phyloP scores from a whole-genome alignment of 2,797 vertebrate genomes.

The Remorina albescens region DNA sequence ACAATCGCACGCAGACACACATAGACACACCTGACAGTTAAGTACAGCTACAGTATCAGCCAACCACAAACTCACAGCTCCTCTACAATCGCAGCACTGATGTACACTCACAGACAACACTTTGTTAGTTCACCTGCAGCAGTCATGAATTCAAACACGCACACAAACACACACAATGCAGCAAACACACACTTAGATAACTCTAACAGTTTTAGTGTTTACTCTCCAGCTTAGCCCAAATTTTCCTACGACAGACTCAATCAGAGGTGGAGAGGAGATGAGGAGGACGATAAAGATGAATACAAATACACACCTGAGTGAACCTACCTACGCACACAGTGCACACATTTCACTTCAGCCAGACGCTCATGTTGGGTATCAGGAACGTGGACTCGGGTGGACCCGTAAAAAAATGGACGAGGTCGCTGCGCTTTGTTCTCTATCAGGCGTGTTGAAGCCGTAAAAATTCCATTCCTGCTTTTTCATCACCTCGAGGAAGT shows the following conservation, averaged over 20 bases:
- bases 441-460: no score
- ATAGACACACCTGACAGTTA: slow-evolving; percentile 12
- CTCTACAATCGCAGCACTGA: neutral
- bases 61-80: neutral
- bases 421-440: no score
- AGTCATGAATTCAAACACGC: neutral
- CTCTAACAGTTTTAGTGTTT: slow-evolving; percentile 3
- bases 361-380: no score
- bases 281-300: neutral
- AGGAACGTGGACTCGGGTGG: no score
- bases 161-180: no score
- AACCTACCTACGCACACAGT: no score
- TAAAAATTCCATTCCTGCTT: no score
- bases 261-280: neutral
- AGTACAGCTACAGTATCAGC: slow-evolving; percentile 7
- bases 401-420: no score
- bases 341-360: no score
- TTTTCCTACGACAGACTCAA: neutral
- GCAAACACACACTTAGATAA: neutral
- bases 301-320: no score
- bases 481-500: no score
- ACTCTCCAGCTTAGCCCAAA: slow-evolving; percentile 3
- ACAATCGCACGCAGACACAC: slow-evolving; percentile 44
- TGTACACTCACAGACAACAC: neutral
- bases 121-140: neutral